Base-by-base conservation (phyloP, 2,797 vertebrate genomes). In the Galagoides demidoff region DNA sequence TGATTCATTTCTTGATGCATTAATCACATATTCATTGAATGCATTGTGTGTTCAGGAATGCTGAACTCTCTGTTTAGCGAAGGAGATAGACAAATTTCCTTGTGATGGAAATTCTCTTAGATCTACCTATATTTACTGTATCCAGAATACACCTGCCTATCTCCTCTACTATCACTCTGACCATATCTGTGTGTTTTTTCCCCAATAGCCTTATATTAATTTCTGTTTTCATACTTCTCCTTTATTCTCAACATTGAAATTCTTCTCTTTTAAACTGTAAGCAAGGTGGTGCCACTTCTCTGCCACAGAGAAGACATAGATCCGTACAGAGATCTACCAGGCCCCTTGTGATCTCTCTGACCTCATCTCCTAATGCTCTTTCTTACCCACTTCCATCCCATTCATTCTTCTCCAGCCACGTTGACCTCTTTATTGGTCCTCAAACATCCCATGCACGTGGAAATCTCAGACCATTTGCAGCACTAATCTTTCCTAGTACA, bases 211-310 rank as follows among this genome's bases (percentile, higher is more conserved):
- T 94, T 77, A 23, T 59, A 78, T 39, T 90, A 85, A 87, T 86
- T 3, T 84, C 4, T 85, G 29, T 7, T 57, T 92, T 84, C 14
- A 57, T 27, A 31, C 7, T 82, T 66, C n/a, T 90, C 23, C 20
- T 4, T 11, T 90, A 39, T 55, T 92, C 34, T 92, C 29, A 92
- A 52, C 31, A 63, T 34, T 90, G 23, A 7, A 90, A 89, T 37
- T 43, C 57, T 78, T 94, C n/a, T 74, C 63, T 78, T 94, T 45
- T 70, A 59, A 89, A 92, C 70, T 57, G 12, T 85, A 45, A 85
- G n/a, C 52, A 37, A 87, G 25, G 14, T 76, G 34, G 74, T 70
- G 14, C 1, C 12, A 87, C 2, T 85, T 14, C 31, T 92, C 27
- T 79, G 39, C 23, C 7, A n/a, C 2, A 85, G 59, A 59, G 29